phyloP scores from a whole-genome alignment of 2,888 invertebrate species.

The Theretra japonica region DNA sequence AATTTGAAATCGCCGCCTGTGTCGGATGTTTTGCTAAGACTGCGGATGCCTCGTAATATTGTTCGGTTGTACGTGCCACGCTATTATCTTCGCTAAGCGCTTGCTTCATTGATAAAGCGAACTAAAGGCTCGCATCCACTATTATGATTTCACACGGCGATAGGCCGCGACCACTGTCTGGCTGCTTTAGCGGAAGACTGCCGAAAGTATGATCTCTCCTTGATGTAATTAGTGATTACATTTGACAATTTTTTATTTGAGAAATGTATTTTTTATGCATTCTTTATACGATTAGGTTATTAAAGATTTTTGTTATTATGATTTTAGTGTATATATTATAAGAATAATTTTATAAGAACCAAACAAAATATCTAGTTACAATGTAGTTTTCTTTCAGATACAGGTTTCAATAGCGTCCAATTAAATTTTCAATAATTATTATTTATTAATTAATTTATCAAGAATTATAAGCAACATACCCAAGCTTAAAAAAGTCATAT shows the following conservation, averaged over 20 bases:
- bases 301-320: no score
- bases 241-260: background rate
- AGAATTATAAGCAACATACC: no score
- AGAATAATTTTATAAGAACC: no score
- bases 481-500: no score
- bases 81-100: constrained; percentile 19
- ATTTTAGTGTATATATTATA: no score
- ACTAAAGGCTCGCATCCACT: constrained; percentile 28
- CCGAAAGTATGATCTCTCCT: background rate
- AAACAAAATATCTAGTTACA: no score
- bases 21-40: constrained; percentile 26
- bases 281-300: no score
- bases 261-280: no score
- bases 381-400: no score
- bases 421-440: no score
- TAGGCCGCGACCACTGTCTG: background rate
- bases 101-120: constrained; percentile 32
- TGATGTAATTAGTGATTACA: background rate
- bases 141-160: constrained; percentile 17
- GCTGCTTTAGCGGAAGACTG: background rate
- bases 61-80: constrained; percentile 19
- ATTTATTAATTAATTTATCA: no score
- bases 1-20: constrained; percentile 20
- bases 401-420: no score
- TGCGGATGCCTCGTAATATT: constrained; percentile 29